Conservation (phyloP, 1,140 invertebrate genomes). For the Kradibia gibbosae region DNA sequence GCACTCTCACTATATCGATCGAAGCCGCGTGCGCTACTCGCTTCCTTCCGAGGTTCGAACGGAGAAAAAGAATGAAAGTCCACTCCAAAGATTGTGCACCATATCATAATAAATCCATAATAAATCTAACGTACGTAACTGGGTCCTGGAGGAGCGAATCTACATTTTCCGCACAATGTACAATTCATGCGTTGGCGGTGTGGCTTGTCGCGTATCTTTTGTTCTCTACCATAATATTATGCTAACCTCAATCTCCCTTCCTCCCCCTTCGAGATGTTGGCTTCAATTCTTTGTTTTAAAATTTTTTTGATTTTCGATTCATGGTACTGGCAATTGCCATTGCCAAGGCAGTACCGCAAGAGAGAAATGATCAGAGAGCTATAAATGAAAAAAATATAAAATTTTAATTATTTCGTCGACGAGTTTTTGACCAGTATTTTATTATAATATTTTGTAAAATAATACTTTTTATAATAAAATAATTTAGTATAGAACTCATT, state of each 20-base stretch:
- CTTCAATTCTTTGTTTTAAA: not conserved
- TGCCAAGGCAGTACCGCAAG: too few species aligned
- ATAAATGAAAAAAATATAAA: not conserved
- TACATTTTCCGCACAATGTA: conserved; percentile 13
- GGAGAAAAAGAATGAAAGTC: not conserved
- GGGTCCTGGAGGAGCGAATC: conserved; percentile 30
- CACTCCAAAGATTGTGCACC: conserved; percentile 7
- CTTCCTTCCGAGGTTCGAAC: not conserved
- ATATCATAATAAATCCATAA: conserved; percentile 41
- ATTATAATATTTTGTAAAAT: not conserved
- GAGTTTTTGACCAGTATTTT: too few species aligned
- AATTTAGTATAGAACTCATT: too few species aligned
- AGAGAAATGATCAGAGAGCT: not conserved
- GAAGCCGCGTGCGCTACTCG: not conserved
- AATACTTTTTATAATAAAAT: too few species aligned
- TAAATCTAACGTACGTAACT: conserved; percentile 34
- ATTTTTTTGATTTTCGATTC: not conserved
- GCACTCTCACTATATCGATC: conserved; percentile 45
- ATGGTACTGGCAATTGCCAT: not conserved
- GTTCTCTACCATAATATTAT: not conserved
- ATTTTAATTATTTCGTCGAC: not conserved
- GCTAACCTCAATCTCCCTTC: too few species aligned
- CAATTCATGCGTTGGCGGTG: conserved; percentile 15
- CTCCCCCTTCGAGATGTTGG: too few species aligned
- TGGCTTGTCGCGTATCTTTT: not conserved